Base-by-base conservation (phyloP, 2,797 vertebrate genomes). In the Poecile montanus region DNA sequence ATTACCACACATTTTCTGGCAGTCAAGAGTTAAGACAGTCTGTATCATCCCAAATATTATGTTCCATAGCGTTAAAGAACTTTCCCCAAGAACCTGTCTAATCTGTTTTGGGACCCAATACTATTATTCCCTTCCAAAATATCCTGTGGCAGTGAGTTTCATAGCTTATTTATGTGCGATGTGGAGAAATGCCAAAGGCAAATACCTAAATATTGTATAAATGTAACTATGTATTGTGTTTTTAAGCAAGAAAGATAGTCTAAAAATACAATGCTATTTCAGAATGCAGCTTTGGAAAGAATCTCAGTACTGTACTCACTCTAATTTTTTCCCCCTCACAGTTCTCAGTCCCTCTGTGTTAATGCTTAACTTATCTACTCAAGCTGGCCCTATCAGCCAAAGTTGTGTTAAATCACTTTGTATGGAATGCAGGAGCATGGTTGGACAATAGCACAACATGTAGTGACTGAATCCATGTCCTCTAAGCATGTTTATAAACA, bases 261-360 rank as follows among this genome's bases (percentile, higher is more conserved):
- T 93, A 94, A 95, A 95, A 96, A 86, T 93, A 94, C 36, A 86
- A 45, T 51, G 72, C 72, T 91, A 94, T 95, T 97, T 92, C 85
- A 73, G 91, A 95, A 94, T 32, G 48, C 58, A 95, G 91, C 92
- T 89, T 95, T 91, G 89, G 94, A 94, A 95, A 95, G 91, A 95
- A 95, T 95, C 91, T 91, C 78, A 85, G 76, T 66, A 88, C 79
- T 62, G 92, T 79, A 74, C 47, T 67, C 34, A 88, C 54, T 71
- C 87, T 78, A 88, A 70, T 72, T 93, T 78, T 91, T 82, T 44
- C 82, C 70, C 63, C 63, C 65, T 83, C 1, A 1, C 45, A 75
- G 53, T 70, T 78, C 89, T 82, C 83, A 91, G 68, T 57, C 71
- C 60, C 80, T 89, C 73, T 91, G 62, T 85, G 54, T 86, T 83